Percentiles rank a stretch among this genome's conserved stretches.
phyloP scores from a whole-genome alignment of 1,140 invertebrate genomes.

The Plutomurus gul region DNA sequence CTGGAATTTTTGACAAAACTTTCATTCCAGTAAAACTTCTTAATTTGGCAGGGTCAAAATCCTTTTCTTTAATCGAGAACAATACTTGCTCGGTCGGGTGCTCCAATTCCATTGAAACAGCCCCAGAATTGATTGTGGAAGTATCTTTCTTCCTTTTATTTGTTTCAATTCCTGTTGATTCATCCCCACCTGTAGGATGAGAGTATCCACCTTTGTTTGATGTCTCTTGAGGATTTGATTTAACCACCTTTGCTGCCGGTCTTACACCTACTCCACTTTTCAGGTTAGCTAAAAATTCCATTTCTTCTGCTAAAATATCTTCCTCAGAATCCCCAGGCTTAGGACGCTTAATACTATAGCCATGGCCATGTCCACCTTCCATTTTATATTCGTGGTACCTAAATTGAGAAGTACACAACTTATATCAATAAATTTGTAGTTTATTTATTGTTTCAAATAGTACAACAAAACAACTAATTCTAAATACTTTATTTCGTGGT shows the following conservation, averaged over 20 bases:
- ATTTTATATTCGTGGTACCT: too few species aligned
- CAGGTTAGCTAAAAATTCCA: constrained; percentile 22
- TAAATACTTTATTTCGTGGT: too few species aligned
- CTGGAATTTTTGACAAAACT: neutral
- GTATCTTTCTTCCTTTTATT: neutral
- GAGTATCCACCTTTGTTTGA: neutral
- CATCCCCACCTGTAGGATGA: too few species aligned
- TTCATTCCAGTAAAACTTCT: neutral
- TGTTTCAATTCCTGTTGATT: neutral
- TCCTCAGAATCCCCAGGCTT: constrained; percentile 39
- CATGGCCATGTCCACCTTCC: too few species aligned
- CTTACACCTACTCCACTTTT: neutral
- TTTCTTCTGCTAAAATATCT: constrained; percentile 12
- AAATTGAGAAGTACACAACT: too few species aligned
- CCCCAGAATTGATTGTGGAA: too few species aligned
- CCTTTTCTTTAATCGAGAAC: neutral
- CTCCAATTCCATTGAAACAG: too few species aligned
- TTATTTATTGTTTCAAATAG: too few species aligned
- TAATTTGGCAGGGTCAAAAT: neutral
- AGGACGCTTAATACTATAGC: too few species aligned
- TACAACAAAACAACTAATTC: too few species aligned
- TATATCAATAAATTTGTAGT: too few species aligned
- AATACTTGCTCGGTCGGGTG: neutral
- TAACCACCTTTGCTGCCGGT: neutral
- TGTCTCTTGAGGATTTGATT: neutral